Base-by-base conservation (phyloP, 2,113 vertebrate genomes). In the Muntiacus reevesi region DNA sequence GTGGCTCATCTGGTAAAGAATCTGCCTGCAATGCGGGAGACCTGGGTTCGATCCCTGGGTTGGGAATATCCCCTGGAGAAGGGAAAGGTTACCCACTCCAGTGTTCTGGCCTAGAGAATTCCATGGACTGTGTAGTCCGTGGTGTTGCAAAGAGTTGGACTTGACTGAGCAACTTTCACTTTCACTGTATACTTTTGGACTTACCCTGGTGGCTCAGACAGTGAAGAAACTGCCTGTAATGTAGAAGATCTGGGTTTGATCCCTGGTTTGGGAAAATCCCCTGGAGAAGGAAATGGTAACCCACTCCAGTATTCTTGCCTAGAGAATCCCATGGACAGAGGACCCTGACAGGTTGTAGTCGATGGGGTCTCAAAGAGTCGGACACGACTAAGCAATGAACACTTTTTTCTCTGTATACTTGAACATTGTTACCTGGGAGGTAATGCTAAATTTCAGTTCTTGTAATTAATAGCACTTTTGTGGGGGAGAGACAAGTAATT, bases 401-500 rank as follows among this genome's bases (percentile, higher is more conserved):
- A 6, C 67, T 40, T 74, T 23, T 71, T 74, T 74, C 67, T 40
- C 27, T 91, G 3, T 84, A 30, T 95, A 16, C 78, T 79, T 60
- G 71, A 62, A 91, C 64, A 76, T 40, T 92, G 23, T 95, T 59
- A 85, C 71, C 93, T 82, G 83, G 95, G 76, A 95, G 59, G 47
- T 94, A 85, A 82, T 74, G 95, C 50, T 89, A 93, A 98, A 94
- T 28, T 54, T 2, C 0, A 98, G 67, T 85, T 97, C 84, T 92
- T 96, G 47, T 33, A 54, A 94, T 91, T 88, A 94, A 89, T 93
- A 94, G 23, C n/a, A 50, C 79, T 74, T 96, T 74, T 91, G 88
- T 57, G 0, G 11, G 19, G 21, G 2, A 96, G 97, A 98, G 97
- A 98, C 96, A 98, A 96, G 95, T 98, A 95, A 98, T 98, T 98